These are phyloP conservation scores for Chaenocephalus aceratus DNA, from an alignment of 2,113 vertebrate species.

Conservation along the genomic window DNA sequence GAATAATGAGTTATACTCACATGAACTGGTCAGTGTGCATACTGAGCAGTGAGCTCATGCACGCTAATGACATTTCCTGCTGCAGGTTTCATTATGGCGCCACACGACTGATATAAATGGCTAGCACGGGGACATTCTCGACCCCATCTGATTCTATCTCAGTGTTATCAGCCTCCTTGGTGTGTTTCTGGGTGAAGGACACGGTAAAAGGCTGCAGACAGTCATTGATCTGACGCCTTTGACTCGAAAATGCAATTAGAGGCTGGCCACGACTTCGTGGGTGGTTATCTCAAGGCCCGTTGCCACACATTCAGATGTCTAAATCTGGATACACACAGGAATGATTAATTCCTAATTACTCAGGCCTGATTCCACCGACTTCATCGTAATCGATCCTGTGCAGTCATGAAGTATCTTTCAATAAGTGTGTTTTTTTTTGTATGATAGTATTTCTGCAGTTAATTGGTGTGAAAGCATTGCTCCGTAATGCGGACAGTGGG, in stretches of 20 bases:
- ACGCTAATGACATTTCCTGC: conserved; percentile 54
- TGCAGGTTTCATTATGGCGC: conserved; percentile 48
- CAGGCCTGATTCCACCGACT: conserved; percentile 33
- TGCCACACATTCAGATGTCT: conserved; percentile 47
- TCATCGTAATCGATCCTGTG: conserved; percentile 19
- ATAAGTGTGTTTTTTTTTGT: neutral
- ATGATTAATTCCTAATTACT: conserved; percentile 64
- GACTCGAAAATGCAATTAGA: conserved; percentile 78
- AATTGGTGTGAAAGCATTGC: neutral
- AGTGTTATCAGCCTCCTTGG: conserved; percentile 55
- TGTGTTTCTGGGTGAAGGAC: conserved; percentile 66
- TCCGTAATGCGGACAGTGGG: neutral
- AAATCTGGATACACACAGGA: conserved; percentile 36
- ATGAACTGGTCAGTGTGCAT: conserved; percentile 19
- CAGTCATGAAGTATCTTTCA: conserved; percentile 3
- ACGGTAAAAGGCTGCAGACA: conserved; percentile 48
- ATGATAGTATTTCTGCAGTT: neutral
- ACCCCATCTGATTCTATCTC: conserved; percentile 62
- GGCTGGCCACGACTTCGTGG: conserved; percentile 47
- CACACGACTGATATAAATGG: conserved; percentile 57
- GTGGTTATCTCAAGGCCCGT: conserved; percentile 57
- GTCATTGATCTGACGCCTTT: conserved; percentile 70
- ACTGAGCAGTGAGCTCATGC: conserved; percentile 29
- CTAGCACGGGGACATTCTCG: conserved; percentile 49
- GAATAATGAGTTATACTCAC: conserved; percentile 43